Percentiles rank a stretch among this genome's conserved stretches.
These are phyloP conservation scores for Amphipoea lucens DNA, from an alignment of 2,888 invertebrate genomes.

Conservation along the genomic window DNA sequence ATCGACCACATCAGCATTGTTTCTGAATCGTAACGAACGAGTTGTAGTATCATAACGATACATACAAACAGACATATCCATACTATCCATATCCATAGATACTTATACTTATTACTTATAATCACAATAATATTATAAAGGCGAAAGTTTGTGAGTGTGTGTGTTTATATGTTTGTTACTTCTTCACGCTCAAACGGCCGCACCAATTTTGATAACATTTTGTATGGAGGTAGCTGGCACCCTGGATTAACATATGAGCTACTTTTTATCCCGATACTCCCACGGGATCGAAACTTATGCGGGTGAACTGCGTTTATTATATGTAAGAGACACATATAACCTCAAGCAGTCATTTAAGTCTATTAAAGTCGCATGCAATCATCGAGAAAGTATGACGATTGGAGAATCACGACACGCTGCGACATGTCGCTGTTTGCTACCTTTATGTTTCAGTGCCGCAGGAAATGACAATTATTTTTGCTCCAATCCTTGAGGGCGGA, in stretches of 20 bases:
- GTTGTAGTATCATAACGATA: conserved; percentile 25
- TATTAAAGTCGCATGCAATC: conserved; percentile 72
- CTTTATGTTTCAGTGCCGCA: conserved; percentile 83
- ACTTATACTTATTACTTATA: too few species aligned
- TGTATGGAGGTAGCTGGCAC: too few species aligned
- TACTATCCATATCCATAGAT: too few species aligned
- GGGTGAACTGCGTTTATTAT: too few species aligned
- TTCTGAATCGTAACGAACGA: conserved; percentile 17
- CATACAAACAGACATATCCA: conserved; percentile 3
- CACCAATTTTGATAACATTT: too few species aligned
- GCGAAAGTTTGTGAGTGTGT: too few species aligned
- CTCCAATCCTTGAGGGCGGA: conserved; percentile 84
- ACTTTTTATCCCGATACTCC: too few species aligned
- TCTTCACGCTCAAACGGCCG: too few species aligned
- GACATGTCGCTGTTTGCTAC: conserved; percentile 60
- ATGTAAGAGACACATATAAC: conserved; percentile 48
- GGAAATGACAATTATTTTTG: conserved; percentile 91
- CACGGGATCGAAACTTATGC: too few species aligned
- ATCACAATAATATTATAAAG: too few species aligned
- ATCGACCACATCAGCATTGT: conserved; percentile 33
- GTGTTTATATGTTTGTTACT: too few species aligned
- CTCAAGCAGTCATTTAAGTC: conserved; percentile 75
- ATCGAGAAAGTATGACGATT: conserved; percentile 74
- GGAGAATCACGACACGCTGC: conserved; percentile 69
- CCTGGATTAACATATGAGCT: too few species aligned